Evolutionary conservation across 1,140 invertebrate species (phyloP), one percentile per base, ranked within the genome.

Genomic region (Drosophila takahashii): DNA sequence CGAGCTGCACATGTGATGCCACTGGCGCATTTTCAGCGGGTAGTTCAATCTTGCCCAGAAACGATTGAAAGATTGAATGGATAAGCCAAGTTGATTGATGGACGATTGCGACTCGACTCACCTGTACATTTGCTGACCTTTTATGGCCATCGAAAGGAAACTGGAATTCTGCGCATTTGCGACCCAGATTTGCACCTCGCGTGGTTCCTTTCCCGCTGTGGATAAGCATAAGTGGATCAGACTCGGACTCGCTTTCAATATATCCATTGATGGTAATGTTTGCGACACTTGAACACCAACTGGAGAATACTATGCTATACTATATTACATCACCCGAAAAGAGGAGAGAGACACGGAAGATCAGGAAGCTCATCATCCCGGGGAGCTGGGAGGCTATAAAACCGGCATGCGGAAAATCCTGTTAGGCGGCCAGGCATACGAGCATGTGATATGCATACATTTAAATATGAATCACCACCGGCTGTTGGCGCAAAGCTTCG

Each of bases 1-100:
- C 56, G 96, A 96, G 77, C 96, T 95, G 83, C 96, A 97, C 11
- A 95, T 95, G 91, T 97, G 96, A 92, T 97, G 97, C 96, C 96
- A 97, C 91, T 95, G 94, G 78, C 96, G 95, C 74, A 96, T 92
- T 78, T 95, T 94, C 51, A 97, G 85, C 13, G 96, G 96, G 92
- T 97, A 97, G 91, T 97, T 97, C 34, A 97, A 93, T 77, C 96
- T 94, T 44, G 45, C 32, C n/a, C 44, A 67, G 51, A 64, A 29
- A 7, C 11, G 15, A n/a, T 47, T n/a, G n/a, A 42, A 32, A 57
- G 45, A 47, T 61, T 42, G 26, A 8, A 18, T 26, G 10, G 29
- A 36, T 44, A 9, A 11, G 32, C 50, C 10, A 11, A 22, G 0
- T 48, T 5, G 41, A 22, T 50, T 18, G 50, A 39, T 70, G 11